Base-by-base conservation (phyloP, 2,888 invertebrate species). In the Rhagophthalmus giganteus region DNA sequence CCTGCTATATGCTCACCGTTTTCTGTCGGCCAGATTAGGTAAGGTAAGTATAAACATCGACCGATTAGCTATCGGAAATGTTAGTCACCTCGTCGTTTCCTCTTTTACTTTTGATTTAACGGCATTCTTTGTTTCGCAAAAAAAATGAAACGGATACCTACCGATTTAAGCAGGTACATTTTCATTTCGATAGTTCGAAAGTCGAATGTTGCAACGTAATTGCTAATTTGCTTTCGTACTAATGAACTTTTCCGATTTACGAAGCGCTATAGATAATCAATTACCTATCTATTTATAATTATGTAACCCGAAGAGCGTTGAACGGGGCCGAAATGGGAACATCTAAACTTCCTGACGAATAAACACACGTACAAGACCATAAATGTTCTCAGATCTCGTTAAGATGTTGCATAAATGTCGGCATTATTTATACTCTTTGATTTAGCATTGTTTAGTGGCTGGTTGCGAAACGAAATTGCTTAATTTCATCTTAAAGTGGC, bases 321-420 rank as follows among this genome's bases (percentile, higher is more conserved):
- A 58, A 55, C 58, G 55, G 58, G 34, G 54, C 50, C 14, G 52
- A 56, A 58, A 58, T 46, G 55, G 49, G 58, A 56, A 54, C 58
- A 52, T 47, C 40, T 54, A 42, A 13, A 35, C 33, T 40, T 50
- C 44, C 44, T 50, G 44, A 44, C 44, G 50, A 44, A 42, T 24
- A 39, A 26, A 34, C 33, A 12, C 34, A 24, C 7, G 15, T 42
- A 35, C 35, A 40, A 40, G 30, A 40, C 34, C 30, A 37, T 31
- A 34, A 44, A 34, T 10, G 32, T n/a, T 47, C 27, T 33, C 16
- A 31, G 38, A 26, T 28, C 16, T 49, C 49, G 27, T 38, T 37
- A 42, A 16, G 7, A 10, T 14, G 16, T 42, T 42, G 42, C 49
- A 42, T 37, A 49, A 49, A 42, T 37, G 42, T 14, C 40, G 25